Evolutionary conservation across 1,140 invertebrate genomes (phyloP).

Genomic region (Aphelenchoides besseyi): DNA sequence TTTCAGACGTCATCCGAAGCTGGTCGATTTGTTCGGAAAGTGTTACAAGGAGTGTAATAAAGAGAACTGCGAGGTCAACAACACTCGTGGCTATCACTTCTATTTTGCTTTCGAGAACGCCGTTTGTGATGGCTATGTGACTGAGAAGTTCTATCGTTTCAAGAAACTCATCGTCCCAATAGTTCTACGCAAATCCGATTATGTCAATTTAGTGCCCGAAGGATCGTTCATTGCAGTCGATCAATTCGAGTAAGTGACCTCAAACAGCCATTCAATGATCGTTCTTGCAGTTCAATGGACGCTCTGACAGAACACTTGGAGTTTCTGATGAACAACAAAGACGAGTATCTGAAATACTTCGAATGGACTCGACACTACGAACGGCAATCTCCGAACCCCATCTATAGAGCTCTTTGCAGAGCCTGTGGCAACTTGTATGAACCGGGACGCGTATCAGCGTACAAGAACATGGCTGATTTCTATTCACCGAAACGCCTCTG

Average conservation of each 20-base stretch:
- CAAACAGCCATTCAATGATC: neutral
- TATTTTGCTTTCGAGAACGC: conserved; percentile 74
- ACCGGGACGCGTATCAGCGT: neutral
- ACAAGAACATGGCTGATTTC: too few species aligned
- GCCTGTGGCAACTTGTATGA: neutral
- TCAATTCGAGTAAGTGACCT: neutral
- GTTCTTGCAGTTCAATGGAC: conserved; percentile 1
- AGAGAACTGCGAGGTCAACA: neutral
- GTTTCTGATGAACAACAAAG: neutral
- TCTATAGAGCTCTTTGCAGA: neutral
- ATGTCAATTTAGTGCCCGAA: neutral
- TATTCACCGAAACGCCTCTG: too few species aligned
- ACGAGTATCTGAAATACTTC: conserved; percentile 9
- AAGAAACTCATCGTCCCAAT: neutral
- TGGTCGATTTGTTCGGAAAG: neutral
- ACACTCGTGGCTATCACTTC: conserved; percentile 68
- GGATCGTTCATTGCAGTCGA: neutral
- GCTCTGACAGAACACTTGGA: conserved; percentile 5
- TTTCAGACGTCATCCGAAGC: neutral
- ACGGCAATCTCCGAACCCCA: neutral
- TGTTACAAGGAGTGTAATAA: conserved; percentile 1
- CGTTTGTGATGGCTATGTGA: conserved; percentile 51
- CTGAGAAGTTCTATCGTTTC: conserved; percentile 49
- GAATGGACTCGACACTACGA: neutral
- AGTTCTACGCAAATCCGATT: neutral